Conservation (phyloP, 2,797 vertebrate genomes). For the Champsocephalus gunnari region DNA sequence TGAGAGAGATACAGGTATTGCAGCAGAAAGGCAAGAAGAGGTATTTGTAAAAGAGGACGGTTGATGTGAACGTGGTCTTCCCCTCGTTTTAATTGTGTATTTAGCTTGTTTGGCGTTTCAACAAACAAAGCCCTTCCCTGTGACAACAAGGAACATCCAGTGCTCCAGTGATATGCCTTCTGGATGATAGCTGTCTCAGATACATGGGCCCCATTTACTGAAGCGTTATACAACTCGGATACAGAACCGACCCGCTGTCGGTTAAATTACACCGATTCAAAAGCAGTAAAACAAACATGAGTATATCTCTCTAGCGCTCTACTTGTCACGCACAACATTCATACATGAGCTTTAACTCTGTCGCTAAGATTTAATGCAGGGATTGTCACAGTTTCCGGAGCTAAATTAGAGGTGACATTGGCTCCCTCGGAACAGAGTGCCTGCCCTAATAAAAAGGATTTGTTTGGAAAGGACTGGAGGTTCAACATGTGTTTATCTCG, state of each 20-base stretch:
- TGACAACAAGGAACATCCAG: constrained; percentile 46
- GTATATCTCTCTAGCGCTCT: neutral
- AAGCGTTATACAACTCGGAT: constrained; percentile 47
- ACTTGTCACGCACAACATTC: neutral
- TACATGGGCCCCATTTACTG: constrained; percentile 31
- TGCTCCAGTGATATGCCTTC: constrained; percentile 32
- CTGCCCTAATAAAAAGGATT: constrained; percentile 48
- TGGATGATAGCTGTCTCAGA: constrained; percentile 43
- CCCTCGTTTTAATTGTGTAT: constrained; percentile 63
- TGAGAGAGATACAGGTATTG: neutral
- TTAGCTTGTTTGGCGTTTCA: constrained; percentile 65
- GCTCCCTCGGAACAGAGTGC: constrained; percentile 20
- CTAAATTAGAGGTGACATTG: constrained; percentile 38
- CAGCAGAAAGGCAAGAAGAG: neutral
- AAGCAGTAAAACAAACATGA: constrained; percentile 21
- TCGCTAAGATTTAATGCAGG: neutral
- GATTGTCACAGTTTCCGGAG: constrained; percentile 14
- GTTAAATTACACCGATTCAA: constrained; percentile 12
- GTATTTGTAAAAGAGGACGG: neutral
- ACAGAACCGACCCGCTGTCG: constrained; percentile 19
- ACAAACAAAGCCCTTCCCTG: constrained; percentile 73
- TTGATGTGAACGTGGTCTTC: constrained; percentile 54
- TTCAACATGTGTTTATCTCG: constrained; percentile 58
- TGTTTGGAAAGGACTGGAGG: constrained; percentile 56
- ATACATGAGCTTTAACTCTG: neutral